Conservation (phyloP, 1,140 invertebrate species). For the Lethrus apterus region DNA sequence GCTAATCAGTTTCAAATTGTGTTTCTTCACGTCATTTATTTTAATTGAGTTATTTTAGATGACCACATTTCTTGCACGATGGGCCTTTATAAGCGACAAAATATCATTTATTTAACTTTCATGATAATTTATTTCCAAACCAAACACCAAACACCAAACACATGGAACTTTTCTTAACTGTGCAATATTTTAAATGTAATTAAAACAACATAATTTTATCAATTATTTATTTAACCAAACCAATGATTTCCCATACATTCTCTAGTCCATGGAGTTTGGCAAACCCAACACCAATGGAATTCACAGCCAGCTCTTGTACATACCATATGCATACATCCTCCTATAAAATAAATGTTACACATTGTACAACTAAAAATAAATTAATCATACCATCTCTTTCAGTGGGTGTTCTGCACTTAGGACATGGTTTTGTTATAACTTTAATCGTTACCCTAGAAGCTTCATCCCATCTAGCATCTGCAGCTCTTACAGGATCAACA, state of each 20-base stretch:
- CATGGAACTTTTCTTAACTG: too few species aligned
- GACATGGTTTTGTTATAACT: slow-evolving; percentile 79
- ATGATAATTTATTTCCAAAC: neutral
- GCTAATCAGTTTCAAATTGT: too few species aligned
- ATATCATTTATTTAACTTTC: neutral
- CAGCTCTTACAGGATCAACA: slow-evolving; percentile 50
- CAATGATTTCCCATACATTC: slow-evolving; percentile 84
- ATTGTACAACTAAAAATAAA: slow-evolving; percentile 6
- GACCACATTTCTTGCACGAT: too few species aligned
- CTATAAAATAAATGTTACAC: slow-evolving; percentile 42
- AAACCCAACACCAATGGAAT: slow-evolving; percentile 86
- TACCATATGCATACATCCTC: slow-evolving; percentile 87
- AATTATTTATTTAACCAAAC: slow-evolving; percentile 62
- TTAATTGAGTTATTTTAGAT: too few species aligned
- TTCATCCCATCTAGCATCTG: slow-evolving; percentile 69
- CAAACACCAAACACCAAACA: neutral
- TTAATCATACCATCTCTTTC: slow-evolving; percentile 63
- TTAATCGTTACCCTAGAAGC: slow-evolving; percentile 65
- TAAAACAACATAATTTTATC: too few species aligned
- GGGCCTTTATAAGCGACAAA: too few species aligned
- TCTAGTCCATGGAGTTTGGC: slow-evolving; percentile 74
- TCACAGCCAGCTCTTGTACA: slow-evolving; percentile 66
- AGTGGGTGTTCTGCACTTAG: slow-evolving; percentile 77
- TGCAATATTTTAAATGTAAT: neutral
- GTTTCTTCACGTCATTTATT: too few species aligned